Percentiles rank a stretch among this genome's conserved stretches.
Conservation (phyloP, 2,113 vertebrate species). For the Heterotilapia buettikoferi region DNA sequence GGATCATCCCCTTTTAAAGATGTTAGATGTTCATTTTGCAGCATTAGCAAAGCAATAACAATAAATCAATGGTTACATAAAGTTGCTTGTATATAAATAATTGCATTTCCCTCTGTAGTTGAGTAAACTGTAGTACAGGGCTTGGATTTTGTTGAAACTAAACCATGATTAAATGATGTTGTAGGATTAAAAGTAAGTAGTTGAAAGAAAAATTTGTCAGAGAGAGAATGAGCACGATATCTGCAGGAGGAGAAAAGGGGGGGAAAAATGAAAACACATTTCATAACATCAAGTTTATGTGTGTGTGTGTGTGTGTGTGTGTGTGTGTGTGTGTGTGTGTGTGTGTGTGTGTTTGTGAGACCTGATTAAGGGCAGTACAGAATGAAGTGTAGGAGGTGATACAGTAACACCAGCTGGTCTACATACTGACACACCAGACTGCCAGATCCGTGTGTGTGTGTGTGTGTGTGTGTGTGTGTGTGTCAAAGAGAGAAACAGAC, state of each 20-base stretch:
- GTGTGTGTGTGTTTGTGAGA: not conserved
- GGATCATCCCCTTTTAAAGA: not conserved
- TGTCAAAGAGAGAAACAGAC: not conserved
- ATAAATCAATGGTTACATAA: not conserved
- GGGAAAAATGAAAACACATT: not conserved
- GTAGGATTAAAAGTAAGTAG: not conserved
- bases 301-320: not conserved
- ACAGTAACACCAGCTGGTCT: conserved; percentile 50
- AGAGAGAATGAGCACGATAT: not conserved
- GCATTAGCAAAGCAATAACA: not conserved
- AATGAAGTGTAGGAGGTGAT: conserved; percentile 45
- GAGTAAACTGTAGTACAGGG: not conserved
- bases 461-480: not conserved
- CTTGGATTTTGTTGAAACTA: not conserved
- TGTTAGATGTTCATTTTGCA: not conserved
- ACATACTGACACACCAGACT: conserved; percentile 41
- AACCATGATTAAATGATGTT: not conserved
- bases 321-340: not conserved
- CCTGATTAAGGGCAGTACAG: conserved; percentile 27
- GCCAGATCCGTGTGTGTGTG: not conserved
- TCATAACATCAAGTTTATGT: not conserved
- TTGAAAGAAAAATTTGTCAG: not conserved
- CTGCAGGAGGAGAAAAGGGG: not conserved
- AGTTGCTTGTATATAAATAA: not conserved
- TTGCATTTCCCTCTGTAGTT: not conserved